Conservation (phyloP, 2,113 vertebrate species). For the Romanogobio albipinnatus region DNA sequence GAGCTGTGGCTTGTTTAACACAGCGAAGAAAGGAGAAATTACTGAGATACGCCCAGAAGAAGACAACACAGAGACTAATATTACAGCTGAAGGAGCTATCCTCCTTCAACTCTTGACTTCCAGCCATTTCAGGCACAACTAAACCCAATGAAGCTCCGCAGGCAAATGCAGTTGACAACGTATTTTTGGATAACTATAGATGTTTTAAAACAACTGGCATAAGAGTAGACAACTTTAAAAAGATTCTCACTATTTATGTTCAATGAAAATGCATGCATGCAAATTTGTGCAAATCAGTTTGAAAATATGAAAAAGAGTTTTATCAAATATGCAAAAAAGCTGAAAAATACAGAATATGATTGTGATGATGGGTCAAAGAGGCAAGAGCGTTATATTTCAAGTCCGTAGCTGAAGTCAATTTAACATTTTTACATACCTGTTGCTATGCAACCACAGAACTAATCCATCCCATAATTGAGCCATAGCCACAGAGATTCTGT, state of each 20-base stretch:
- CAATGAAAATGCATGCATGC: neutral
- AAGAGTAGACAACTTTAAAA: neutral
- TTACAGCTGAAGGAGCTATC: neutral
- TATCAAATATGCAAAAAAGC: neutral
- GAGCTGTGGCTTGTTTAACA: constrained; percentile 49
- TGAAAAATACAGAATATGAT: neutral
- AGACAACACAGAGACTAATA: constrained; percentile 17
- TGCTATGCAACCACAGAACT: neutral
- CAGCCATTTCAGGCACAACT: neutral
- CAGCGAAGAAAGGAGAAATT: constrained; percentile 29
- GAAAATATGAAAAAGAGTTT: neutral
- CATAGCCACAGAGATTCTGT: neutral
- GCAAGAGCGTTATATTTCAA: neutral
- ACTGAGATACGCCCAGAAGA: neutral
- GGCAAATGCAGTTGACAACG: neutral
- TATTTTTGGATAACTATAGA: neutral
- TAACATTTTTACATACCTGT: neutral
- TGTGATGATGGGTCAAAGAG: neutral
- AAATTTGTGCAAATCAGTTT: neutral
- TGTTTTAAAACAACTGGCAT: neutral
- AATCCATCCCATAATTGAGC: neutral
- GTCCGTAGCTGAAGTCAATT: neutral
- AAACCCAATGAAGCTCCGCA: neutral
- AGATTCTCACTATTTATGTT: neutral
- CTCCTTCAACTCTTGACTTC: neutral